Base-by-base conservation (phyloP, 1,140 invertebrate species). In the Myzus persicae region DNA sequence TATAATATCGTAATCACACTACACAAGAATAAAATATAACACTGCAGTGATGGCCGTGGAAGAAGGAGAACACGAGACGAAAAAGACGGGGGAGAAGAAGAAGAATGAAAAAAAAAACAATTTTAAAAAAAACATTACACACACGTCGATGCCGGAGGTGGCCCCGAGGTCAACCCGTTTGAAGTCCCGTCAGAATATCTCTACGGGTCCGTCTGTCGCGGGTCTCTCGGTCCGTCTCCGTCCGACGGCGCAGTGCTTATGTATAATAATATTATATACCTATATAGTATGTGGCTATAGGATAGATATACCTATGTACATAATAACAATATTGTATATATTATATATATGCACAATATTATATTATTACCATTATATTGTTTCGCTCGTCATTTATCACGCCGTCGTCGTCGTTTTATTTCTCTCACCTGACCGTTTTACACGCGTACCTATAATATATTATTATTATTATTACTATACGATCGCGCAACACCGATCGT, bases 301-400 rank as follows among this genome's bases (percentile, higher is more conserved):
- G n/a, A n/a, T 31, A 44, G 5, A 7, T 3, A 24, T 24, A 40
- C 20, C 38, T 40, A 38, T 40, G 36, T 40, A 36, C 9, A 67
- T 31, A 22, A n/a, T n/a, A n/a, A 81, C 20, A 14, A n/a, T 36
- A 81, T 81, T 18, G 22, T 38, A 81, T 38, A 31, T 11, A 9
- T 5, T 81, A 81, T 1, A 20, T 84, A 84, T 40, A 84, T 31
- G 38, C 85, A 88, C 85, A 88, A 88, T 88, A 88, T 88, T 88
- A 36, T 89, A 87, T 87, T 87, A 87, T 87, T 87, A 87, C 84
- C 42, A 40, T 54, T 54, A 40, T 92, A 84, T 92, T 84, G 91
- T 92, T 92, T 82, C 42, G 91, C 91, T 92, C 76, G 48, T 92
- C 91, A 82, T 92, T 92, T 92, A 92, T 92, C 91, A 92, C 90